Conservation (phyloP, 2,113 vertebrate species). For the Chlamydotis undulata region DNA sequence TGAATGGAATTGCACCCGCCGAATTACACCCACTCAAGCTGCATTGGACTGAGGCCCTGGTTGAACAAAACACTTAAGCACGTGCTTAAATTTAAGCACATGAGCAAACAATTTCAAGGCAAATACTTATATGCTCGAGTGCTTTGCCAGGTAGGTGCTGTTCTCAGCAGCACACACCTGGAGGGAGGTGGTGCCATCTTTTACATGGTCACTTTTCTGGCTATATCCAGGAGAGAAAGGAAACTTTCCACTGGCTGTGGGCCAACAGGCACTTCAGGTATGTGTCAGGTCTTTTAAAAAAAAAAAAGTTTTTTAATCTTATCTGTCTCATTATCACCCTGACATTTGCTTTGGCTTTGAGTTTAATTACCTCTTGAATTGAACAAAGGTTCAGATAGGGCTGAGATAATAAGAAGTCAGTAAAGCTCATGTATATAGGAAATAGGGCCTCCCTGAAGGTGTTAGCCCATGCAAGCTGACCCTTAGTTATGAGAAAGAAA, state of each 20-base stretch:
- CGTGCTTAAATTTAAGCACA: constrained; percentile 46
- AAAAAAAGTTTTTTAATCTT: background rate
- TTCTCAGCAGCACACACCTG: constrained; percentile 28
- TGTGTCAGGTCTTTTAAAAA: constrained; percentile 19
- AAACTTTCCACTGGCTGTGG: constrained; percentile 57
- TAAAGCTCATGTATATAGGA: constrained; percentile 54
- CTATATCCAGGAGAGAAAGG: constrained; percentile 2
- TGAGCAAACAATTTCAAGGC: constrained; percentile 37
- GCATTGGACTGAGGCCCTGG: background rate
- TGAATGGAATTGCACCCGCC: background rate
- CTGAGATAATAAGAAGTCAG: constrained; percentile 59
- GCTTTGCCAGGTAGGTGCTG: constrained; percentile 35
- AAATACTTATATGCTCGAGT: constrained; percentile 32
- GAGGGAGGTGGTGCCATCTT: constrained; percentile 6
- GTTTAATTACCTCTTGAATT: constrained; percentile 72
- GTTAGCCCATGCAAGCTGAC: constrained; percentile 62
- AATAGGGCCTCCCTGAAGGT: constrained; percentile 59
- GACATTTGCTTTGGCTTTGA: constrained; percentile 79
- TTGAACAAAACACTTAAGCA: constrained; percentile 53
- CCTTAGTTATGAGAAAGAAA: constrained; percentile 58
- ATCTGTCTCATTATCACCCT: constrained; percentile 72
- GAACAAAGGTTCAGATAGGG: constrained; percentile 70
- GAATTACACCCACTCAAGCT: background rate
- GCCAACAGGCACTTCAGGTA: constrained; percentile 47
- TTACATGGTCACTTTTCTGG: constrained; percentile 12